These are phyloP conservation scores for Artibeus lituratus DNA, from an alignment of 2,797 vertebrate genomes.

Conservation along the genomic window DNA sequence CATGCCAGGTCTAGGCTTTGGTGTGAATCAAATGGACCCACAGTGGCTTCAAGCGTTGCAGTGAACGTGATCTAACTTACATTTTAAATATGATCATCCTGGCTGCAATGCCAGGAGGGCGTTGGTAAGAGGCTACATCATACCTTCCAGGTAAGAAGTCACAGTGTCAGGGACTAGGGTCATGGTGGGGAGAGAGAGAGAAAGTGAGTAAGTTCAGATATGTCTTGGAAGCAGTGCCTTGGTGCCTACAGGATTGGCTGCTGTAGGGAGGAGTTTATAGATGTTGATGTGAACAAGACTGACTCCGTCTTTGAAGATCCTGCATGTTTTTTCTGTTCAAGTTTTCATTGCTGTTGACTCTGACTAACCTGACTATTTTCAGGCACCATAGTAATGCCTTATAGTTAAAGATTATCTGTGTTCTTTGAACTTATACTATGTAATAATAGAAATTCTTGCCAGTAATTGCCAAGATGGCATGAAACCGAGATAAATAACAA, in stretches of 20 bases:
- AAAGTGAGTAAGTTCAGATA: background rate
- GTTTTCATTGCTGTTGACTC: background rate
- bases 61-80: background rate
- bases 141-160: background rate
- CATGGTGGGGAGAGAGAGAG: background rate
- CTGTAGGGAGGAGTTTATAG: background rate
- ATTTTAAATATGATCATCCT: background rate
- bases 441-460: background rate
- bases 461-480: background rate
- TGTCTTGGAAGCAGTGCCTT: background rate
- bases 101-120: background rate
- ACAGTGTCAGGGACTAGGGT: background rate
- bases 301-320: background rate
- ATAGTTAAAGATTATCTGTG: background rate
- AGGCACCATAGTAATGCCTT: background rate
- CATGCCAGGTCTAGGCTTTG: background rate
- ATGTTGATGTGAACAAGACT: background rate
- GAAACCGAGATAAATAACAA: background rate
- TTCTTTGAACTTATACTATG: background rate
- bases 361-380: background rate
- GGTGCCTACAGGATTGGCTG: too few relatives aligned
- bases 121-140: background rate
- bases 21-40: background rate
- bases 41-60: background rate
- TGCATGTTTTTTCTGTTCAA: background rate